Conservation (phyloP, 2,113 vertebrate genomes). For the Sapajus apella region DNA sequence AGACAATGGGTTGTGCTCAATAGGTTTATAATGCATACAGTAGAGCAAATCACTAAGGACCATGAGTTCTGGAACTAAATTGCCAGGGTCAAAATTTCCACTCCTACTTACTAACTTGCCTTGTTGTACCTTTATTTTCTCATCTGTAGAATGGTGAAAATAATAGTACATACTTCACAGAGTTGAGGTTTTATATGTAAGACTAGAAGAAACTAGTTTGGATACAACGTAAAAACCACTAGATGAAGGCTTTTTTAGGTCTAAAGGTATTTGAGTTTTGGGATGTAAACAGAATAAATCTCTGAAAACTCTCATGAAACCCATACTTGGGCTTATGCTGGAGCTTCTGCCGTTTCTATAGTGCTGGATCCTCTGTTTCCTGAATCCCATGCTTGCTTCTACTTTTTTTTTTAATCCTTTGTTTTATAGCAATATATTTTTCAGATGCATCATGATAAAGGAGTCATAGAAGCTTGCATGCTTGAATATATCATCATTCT, state of each 20-base stretch:
- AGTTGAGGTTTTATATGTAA: background rate
- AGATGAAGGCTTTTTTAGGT: background rate
- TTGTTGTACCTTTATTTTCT: slow-evolving; percentile 11
- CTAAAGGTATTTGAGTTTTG: background rate
- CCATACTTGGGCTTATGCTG: background rate
- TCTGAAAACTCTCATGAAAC: background rate
- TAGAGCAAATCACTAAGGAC: background rate
- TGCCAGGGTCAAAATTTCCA: background rate
- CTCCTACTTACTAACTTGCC: background rate
- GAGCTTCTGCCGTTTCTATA: background rate
- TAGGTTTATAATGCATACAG: background rate
- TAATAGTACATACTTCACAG: background rate
- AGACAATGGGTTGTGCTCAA: background rate
- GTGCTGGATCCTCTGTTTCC: background rate
- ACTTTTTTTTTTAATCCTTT: background rate
- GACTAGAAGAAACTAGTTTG: background rate
- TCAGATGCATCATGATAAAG: background rate
- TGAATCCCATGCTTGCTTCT: background rate
- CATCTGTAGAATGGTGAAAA: background rate
- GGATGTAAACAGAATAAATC: background rate
- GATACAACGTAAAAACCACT: background rate
- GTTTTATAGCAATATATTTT: background rate
- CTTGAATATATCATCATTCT: background rate
- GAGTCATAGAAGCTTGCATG: background rate
- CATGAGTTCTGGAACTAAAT: background rate